Evolutionary conservation across 2,797 vertebrate species (phyloP), one percentile per base, ranked within the genome.

Genomic region (Acrossocheilus wenchowensis): DNA sequence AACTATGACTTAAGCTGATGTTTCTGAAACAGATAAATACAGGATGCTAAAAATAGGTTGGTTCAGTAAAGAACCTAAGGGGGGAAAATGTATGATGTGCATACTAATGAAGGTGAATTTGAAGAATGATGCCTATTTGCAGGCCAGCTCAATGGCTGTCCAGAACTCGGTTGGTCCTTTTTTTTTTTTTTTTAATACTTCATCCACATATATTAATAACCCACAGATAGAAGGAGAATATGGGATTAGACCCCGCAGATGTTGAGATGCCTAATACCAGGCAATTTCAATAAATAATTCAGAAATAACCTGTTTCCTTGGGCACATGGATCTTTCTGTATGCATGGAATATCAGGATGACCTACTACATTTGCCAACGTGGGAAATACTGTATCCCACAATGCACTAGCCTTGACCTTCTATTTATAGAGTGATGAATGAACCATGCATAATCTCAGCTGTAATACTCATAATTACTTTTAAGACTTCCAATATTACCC

Each of bases 171-270:
- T 87, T 89, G 79, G 89, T 43, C 7, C 89, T 89, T 91, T n/a
- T 57, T n/a, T 23, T 21, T 54, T 52, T 54, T 23, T 39, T 39
- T 39, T 39, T 39, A 6, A 6, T 9, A 64, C 26, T n/a, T 60
- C 23, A 11, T 86, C 89, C 81, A 77, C 87, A 88, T 60, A 60
- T 60, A 60, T 34, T 66, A 34, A 52, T 82, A 89, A 88, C 60
- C 86, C 19, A 1, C 48, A 50, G 23, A 64, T 8, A 34, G n/a
- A 60, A 91, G 89, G 14, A 89, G 83, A 75, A 87, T 90, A 90
- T 75, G 50, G 91, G 91, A 95, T 94, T 93, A 93, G 85, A 82
- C 89, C 84, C 78, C 26, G 88, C 92, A 93, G 93, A 92, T 91
- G 89, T 82, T 48, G 83, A 93, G 91, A 91, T 90, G 90, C 88